Base-by-base conservation (phyloP, 2,888 invertebrate genomes). In the Chymomyza fuscimana region DNA sequence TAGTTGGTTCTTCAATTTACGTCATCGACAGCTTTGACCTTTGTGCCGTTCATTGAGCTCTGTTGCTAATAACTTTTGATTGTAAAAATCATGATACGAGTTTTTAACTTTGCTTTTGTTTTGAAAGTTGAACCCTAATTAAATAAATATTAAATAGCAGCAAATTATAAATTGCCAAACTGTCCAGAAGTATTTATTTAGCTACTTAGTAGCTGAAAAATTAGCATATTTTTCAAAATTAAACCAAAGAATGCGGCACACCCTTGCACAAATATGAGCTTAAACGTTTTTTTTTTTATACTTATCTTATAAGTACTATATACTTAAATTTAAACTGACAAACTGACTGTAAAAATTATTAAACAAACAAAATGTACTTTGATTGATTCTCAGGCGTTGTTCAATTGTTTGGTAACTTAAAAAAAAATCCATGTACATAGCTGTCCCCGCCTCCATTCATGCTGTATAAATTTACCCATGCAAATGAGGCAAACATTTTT, bases 21-120 rank as follows among this genome's bases (percentile, higher is more conserved):
- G 73, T 73, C 50, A 46, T 46, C 40, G 12, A 46, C 12, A 0
- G 40, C 16, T 7, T 22, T 73, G 63, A 68, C 63, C 74, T 68
- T 75, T 70, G 68, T 9, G 36, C 29, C 64, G 78, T 65, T 60
- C 67, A 15, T 78, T 78, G 72, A 74, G 74, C 72, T 69, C 51
- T 25, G 54, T 51, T 50, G 69, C 50, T n/a, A 2, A 65, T 46
- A 16, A 29, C 65, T 51, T 52, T 22, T 46, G 40, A 12, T 46
- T 46, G 5, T 46, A 12, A 46, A 46, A 46, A 7, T 12, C 40
- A 46, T 32, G 9, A 5, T 7, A 32, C 32, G 9, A 32, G 64
- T 66, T 60, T 63, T 25, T 59, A 67, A 56, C 36, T 62, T 67
- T 32, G 51, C 58, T 69, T 64, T 64, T 16, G 50, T 62, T 29